Evolutionary conservation across 2,888 invertebrate genomes (phyloP).

Genomic region (Electrophaes corylata): DNA sequence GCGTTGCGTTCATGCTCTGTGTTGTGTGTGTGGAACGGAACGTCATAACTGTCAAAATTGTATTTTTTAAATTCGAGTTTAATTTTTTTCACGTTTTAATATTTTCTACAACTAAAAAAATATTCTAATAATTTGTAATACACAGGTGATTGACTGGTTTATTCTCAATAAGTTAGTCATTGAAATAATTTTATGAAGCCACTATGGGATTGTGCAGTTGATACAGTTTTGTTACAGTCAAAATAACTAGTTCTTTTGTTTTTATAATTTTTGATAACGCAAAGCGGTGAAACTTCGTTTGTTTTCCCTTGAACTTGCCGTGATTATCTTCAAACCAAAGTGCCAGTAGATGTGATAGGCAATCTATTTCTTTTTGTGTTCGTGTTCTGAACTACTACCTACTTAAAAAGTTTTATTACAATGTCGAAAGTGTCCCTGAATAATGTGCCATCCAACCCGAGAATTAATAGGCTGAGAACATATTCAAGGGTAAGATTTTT

Average conservation of each 20-base stretch:
- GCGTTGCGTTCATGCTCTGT: constrained; percentile 36
- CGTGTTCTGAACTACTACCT: constrained; percentile 36
- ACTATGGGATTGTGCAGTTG: constrained; percentile 62
- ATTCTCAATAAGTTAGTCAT: too few relatives aligned
- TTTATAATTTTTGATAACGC: constrained; percentile 41
- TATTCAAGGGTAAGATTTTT: constrained; percentile 75
- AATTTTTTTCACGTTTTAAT: too few relatives aligned
- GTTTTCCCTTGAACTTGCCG: constrained; percentile 62
- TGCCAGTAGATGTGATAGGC: constrained; percentile 59
- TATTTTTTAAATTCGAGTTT: neutral
- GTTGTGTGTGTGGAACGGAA: constrained; percentile 61
- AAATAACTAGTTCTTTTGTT: constrained; percentile 59
- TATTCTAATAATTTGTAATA: too few relatives aligned
- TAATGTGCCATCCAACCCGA: constrained; percentile 78
- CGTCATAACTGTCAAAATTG: constrained; percentile 52
- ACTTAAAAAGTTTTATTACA: constrained; percentile 32
- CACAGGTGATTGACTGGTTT: too few relatives aligned
- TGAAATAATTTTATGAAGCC: constrained; percentile 12
- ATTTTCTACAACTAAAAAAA: too few relatives aligned
- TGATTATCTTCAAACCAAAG: constrained; percentile 51
- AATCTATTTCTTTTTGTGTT: constrained; percentile 59
- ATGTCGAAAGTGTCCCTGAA: constrained; percentile 80
- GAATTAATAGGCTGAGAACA: constrained; percentile 75
- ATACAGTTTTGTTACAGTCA: constrained; percentile 51
- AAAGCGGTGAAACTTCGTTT: constrained; percentile 50